phyloP scores from a whole-genome alignment of 2,113 vertebrate genomes.

The Corythoichthys haematopterus region DNA sequence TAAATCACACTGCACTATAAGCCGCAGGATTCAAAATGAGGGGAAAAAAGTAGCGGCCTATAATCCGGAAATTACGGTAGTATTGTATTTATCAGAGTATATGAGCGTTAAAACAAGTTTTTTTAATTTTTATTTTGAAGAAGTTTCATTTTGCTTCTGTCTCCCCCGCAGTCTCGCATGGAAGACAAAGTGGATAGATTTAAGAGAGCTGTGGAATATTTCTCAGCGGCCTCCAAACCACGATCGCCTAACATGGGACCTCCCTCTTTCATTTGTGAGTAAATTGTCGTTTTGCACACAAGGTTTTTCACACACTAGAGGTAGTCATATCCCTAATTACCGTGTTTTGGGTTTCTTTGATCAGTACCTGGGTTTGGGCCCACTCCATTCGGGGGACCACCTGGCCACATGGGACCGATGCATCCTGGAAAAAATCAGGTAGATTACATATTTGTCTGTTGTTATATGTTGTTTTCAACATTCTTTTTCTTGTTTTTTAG shows the following conservation, averaged over 20 bases:
- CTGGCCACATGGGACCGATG: conserved; percentile 77
- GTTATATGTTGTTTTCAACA: neutral
- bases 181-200: conserved; percentile 89
- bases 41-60: no score
- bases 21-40: no score
- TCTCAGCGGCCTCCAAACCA: conserved; percentile 84
- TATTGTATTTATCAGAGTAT: no score
- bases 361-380: conserved; percentile 80
- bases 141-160: neutral
- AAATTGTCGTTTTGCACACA: neutral
- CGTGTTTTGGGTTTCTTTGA: no score
- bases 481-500: no score
- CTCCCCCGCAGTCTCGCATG: conserved; percentile 77
- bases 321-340: no score
- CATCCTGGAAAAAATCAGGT: conserved; percentile 82
- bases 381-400: conserved; percentile 78
- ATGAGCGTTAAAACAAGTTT: no score
- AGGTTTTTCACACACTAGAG: no score
- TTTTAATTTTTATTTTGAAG: no score
- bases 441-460: conserved; percentile 17
- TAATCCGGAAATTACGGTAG: no score
- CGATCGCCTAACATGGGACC: conserved; percentile 78
- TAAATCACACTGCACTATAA: no score
- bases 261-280: conserved; percentile 83
- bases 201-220: conserved; percentile 91